These are phyloP conservation scores for Macrobrachium nipponense DNA, from an alignment of 1,140 invertebrate genomes.

Conservation along the genomic window DNA sequence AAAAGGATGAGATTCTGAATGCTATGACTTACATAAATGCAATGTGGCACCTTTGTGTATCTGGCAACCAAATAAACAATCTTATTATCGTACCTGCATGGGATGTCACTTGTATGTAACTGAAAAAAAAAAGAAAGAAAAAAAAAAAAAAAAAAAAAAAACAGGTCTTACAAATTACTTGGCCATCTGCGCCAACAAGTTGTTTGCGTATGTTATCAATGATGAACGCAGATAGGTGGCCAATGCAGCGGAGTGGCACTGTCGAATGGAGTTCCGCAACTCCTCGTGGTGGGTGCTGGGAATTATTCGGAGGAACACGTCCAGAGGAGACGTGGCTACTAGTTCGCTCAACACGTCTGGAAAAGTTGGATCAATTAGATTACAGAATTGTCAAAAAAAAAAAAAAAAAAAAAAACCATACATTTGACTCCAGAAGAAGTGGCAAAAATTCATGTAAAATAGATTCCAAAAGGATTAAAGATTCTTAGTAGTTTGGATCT, in stretches of 20 bases:
- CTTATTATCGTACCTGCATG: background rate
- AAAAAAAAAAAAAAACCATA: too few species aligned
- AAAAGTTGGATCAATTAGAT: background rate
- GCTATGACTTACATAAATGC: too few species aligned
- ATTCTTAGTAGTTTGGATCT: too few species aligned
- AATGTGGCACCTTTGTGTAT: too few species aligned
- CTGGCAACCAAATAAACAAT: too few species aligned
- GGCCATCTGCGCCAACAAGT: conserved; percentile 48
- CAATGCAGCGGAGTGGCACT: conserved; percentile 49
- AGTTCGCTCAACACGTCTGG: conserved; percentile 47
- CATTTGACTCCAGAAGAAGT: background rate
- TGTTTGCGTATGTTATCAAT: conserved; percentile 37
- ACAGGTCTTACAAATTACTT: conserved; percentile 6
- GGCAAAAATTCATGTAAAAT: background rate
- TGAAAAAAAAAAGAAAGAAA: too few species aligned
- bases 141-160: too few species aligned
- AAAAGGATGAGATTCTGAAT: too few species aligned
- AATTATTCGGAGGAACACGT: conserved; percentile 45
- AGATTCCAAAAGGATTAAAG: too few species aligned
- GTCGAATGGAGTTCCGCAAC: conserved; percentile 45
- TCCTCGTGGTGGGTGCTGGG: conserved; percentile 37
- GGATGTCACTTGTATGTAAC: background rate
- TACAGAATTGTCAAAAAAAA: background rate
- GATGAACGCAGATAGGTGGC: conserved; percentile 39
- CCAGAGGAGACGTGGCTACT: conserved; percentile 29